phyloP scores from a whole-genome alignment of 2,113 vertebrate genomes.

The Hoplias malabaricus region DNA sequence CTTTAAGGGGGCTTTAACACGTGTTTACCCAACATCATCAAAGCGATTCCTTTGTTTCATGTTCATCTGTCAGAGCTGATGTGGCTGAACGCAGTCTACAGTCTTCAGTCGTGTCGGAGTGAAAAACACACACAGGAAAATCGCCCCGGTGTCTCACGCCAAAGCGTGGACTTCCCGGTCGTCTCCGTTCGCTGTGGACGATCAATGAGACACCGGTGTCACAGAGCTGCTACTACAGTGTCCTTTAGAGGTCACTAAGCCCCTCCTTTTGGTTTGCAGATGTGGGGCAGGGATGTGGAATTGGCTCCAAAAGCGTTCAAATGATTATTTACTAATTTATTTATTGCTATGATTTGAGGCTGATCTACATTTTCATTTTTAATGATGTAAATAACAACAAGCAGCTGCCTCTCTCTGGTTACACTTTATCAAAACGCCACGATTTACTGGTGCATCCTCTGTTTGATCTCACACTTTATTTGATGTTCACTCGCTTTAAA shows the following conservation, averaged over 20 bases:
- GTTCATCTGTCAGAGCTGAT: constrained; percentile 36
- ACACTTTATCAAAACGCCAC: too few species aligned
- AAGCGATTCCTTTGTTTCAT: constrained; percentile 41
- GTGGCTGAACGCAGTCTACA: constrained; percentile 11
- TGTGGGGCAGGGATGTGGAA: too few species aligned
- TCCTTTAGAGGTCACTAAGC: constrained; percentile 10
- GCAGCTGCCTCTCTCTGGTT: too few species aligned
- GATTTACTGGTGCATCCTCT: too few species aligned
- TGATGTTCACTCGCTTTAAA: too few species aligned
- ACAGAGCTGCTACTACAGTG: not conserved
- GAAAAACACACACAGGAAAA: not conserved
- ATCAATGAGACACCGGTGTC: constrained; percentile 1
- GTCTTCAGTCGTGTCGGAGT: not conserved
- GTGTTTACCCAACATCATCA: constrained; percentile 51
- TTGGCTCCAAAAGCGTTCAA: too few species aligned
- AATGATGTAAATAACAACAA: too few species aligned
- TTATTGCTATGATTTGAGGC: too few species aligned
- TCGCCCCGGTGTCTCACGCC: not conserved
- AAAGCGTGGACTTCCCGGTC: not conserved
- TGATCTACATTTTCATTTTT: too few species aligned
- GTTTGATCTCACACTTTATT: too few species aligned
- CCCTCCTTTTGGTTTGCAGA: not conserved
- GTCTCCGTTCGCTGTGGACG: constrained; percentile 3
- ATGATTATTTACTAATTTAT: too few species aligned
- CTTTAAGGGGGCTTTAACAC: constrained; percentile 40